Base-by-base conservation (phyloP, 2,888 invertebrate species). In the Copidosoma aretas region DNA sequence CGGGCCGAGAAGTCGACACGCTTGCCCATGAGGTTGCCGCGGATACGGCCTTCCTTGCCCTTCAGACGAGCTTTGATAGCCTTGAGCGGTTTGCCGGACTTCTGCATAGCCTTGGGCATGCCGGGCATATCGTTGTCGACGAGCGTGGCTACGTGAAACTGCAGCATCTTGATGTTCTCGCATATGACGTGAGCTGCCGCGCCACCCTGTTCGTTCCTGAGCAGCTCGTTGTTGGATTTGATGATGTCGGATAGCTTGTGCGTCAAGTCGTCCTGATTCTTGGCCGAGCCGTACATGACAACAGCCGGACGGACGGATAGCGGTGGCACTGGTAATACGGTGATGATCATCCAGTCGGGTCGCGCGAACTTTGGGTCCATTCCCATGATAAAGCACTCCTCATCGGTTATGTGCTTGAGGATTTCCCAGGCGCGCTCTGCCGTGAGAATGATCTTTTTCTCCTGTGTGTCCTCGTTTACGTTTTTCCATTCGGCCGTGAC, bases 21-120 rank as follows among this genome's bases (percentile, higher is more conserved):
- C 84, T 99, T 99, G 64, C 99, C 99, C 99, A 99, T 99, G 78
- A 99, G 89, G 84, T 99, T 99, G 78, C 99, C 99, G 85, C 99
- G 89, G 79, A 99, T 98, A 79, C 99, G 89, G 0, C 99, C 99
- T 90, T 99, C 99, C 83, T 99, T 99, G 22, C 98, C 98, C 85
- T 98, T 98, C 60, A 95, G 84, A 58, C 99, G 90, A 4, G 98
- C 95, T 84, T 99, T 99, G 63, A 99, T 89, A 0, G 99, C 97
- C 86, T 99, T 99, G 12, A 99, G 85, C 0, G 99, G 99, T 82
- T 99, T 93, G 4, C 99, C 99, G 0, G 98, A 98, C 84, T 99
- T 99, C 84, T 99, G 99, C 91, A 97, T 96, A 14, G 99, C 99
- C 78, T 94, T 89, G 14, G 97, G 97, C 89, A 98, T 91, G 0